Evolutionary conservation across 1,140 invertebrate species (phyloP).

Genomic region (Eufriesea mexicana): DNA sequence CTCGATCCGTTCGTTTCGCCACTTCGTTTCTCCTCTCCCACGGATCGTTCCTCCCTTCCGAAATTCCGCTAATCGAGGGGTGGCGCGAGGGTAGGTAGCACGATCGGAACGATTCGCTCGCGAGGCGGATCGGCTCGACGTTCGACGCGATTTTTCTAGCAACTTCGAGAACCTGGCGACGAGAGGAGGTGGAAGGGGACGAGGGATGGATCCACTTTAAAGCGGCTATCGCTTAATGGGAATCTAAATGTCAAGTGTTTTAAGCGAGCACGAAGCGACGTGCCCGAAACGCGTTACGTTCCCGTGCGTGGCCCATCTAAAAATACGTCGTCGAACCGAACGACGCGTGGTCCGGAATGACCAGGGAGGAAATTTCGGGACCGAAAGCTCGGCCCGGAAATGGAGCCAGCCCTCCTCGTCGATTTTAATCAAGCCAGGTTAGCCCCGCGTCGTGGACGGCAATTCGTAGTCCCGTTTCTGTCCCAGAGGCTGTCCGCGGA

Average conservation of each 20-base stretch:
- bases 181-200: too few relatives aligned
- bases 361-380: constrained; percentile 8
- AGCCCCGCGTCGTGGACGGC: constrained; percentile 62
- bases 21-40: background rate
- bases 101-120: too few relatives aligned
- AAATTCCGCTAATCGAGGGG: too few relatives aligned
- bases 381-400: background rate
- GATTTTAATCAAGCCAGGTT: constrained; percentile 69
- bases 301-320: background rate
- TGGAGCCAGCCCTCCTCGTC: constrained; percentile 20
- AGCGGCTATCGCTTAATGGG: background rate
- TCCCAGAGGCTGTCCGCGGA: background rate
- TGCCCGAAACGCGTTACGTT: background rate
- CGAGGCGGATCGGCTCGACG: too few relatives aligned
- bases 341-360: background rate
- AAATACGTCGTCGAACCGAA: background rate
- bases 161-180: too few relatives aligned
- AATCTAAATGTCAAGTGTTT: constrained; percentile 8
- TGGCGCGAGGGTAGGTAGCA: too few relatives aligned
- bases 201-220: background rate
- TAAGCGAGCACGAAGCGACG: background rate
- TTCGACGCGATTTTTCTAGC: background rate
- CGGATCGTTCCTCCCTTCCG: background rate
- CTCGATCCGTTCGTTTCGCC: too few relatives aligned
- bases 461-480: constrained; percentile 23